phyloP scores from a whole-genome alignment of 2,113 vertebrate species.

The Clinocottus analis region DNA sequence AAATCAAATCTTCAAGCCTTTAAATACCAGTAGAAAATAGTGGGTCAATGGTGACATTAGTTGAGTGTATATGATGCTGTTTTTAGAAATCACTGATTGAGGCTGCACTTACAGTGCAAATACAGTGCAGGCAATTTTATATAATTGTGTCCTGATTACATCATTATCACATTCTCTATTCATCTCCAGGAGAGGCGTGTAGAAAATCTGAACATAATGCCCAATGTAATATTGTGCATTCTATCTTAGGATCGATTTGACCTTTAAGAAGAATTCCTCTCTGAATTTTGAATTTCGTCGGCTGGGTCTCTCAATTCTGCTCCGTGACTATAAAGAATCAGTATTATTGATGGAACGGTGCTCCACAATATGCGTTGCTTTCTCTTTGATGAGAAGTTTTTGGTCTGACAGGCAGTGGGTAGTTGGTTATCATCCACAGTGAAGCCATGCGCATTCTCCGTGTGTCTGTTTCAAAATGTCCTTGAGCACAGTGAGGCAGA shows the following conservation, averaged over 20 bases:
- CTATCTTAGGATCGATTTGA: neutral
- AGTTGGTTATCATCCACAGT: slow-evolving; percentile 31
- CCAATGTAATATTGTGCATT: neutral
- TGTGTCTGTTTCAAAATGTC: slow-evolving; percentile 69
- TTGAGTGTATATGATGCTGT: neutral
- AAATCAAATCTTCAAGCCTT: neutral
- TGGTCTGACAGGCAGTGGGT: slow-evolving; percentile 7
- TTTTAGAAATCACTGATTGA: slow-evolving; percentile 1
- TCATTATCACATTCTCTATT: neutral
- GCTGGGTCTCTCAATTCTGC: slow-evolving; percentile 20
- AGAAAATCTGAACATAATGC: neutral
- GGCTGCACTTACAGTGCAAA: slow-evolving; percentile 1
- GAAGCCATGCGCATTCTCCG: slow-evolving; percentile 24
- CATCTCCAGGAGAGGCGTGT: neutral
- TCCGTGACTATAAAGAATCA: slow-evolving; percentile 13
- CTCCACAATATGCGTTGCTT: slow-evolving; percentile 5
- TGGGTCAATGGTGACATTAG: neutral
- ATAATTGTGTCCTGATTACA: slow-evolving; percentile 1
- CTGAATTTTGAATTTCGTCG: neutral
- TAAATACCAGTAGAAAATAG: neutral
- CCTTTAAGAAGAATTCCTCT: neutral
- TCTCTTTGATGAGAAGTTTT: slow-evolving; percentile 25
- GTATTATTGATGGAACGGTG: slow-evolving; percentile 22
- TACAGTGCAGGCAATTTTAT: neutral
- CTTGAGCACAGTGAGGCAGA: slow-evolving; percentile 69